Base-by-base conservation (phyloP, 1,140 invertebrate species). In the Panagrolaimus sp. region DNA sequence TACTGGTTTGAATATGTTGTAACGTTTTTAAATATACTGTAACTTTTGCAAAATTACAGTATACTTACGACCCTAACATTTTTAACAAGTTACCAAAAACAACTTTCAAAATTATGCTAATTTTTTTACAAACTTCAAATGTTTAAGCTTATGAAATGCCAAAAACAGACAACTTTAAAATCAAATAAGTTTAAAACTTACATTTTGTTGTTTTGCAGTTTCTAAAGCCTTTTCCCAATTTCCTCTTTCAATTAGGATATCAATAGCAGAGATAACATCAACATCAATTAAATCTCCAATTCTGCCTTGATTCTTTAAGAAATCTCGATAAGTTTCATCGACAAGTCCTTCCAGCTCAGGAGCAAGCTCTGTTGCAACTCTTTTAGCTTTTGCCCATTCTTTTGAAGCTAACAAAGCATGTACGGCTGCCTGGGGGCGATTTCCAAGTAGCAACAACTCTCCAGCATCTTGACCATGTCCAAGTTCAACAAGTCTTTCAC, bases 181-280 rank as follows among this genome's bases (percentile, higher is more conserved):
- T n/a, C n/a, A 38, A 38, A 38, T 38, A 38, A 4, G 32, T 38
- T 43, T 17, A 17, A 58, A 15, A 43, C 65, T 68, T 17, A 83
- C 83, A 77, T 89, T 89, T 74, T 91, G 89, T 65, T 89, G 85
- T 76, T 89, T 89, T 1, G 92, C 94, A 77, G 90, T 90, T 72
- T 93, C 91, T 15, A 98, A 86, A 48, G 93, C 92, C 73, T 93
- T 90, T 47, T 88, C 87, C 94, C 94, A 97, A 78, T 97, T 91
- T 0, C 92, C 91, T 80, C 91, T 91, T 73, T 91, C 90, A 3
- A 90, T 90, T n/a, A 48, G 28, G 28, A 69, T 26, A 62, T 62
- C 26, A 96, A 82, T 78, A 0, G 91, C 93, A 28, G 88, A 89
- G 3, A 89, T 87, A 0, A 90, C 87, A 83, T 93, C 91, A 2